These are phyloP conservation scores for Cyphomyrmex costatus DNA, from an alignment of 1,140 invertebrate species.

Conservation along the genomic window DNA sequence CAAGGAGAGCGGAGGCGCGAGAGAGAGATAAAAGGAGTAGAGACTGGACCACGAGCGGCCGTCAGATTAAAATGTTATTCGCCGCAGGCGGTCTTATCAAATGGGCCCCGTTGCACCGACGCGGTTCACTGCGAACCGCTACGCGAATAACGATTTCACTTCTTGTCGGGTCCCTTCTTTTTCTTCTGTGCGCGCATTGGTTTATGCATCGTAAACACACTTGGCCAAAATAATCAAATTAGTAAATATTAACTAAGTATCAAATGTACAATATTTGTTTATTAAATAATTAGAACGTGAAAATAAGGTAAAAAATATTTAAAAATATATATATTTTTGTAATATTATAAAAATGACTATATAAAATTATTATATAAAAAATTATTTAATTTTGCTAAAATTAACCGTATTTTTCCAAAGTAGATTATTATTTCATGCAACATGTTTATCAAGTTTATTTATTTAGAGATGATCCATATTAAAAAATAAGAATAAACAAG, in stretches of 20 bases:
- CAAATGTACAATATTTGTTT: background rate
- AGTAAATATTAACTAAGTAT: background rate
- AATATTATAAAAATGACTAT: background rate
- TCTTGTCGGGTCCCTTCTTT: conserved; percentile 55
- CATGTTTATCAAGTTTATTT: background rate
- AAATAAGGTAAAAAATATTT: no score
- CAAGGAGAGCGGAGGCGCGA: conserved; percentile 22
- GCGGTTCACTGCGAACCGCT: conserved; percentile 53
- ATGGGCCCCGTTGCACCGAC: conserved; percentile 69
- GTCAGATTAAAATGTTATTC: conserved; percentile 79
- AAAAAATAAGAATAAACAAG: no score
- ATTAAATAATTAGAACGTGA: background rate
- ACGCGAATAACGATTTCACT: conserved; percentile 75
- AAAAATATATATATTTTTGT: no score
- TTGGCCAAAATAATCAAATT: conserved; percentile 42
- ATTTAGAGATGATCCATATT: no score
- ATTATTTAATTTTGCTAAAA: background rate
- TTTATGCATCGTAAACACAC: background rate
- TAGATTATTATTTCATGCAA: background rate
- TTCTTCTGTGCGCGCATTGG: conserved; percentile 33
- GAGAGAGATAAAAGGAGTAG: conserved; percentile 36
- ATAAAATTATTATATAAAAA: background rate
- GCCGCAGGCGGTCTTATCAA: conserved; percentile 77
- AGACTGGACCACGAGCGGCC: conserved; percentile 56
- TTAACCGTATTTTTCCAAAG: background rate